These are phyloP conservation scores for Kobus ellipsiprymnus DNA, from an alignment of 2,113 vertebrate species.

Conservation along the genomic window DNA sequence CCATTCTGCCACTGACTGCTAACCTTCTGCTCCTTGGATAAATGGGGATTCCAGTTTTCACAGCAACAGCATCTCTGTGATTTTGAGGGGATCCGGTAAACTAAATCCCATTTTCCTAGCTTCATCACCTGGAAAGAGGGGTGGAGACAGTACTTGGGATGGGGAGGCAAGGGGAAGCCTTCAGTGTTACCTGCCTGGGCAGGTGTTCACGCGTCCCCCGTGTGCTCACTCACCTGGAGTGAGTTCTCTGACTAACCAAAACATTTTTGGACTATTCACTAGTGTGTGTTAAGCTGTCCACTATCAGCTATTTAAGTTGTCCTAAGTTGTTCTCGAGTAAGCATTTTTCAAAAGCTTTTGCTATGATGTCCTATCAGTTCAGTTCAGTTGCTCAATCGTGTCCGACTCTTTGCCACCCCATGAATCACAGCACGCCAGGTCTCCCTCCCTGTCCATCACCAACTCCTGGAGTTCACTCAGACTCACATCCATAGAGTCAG, in stretches of 20 bases:
- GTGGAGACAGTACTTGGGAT: not conserved
- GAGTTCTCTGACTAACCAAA: not conserved
- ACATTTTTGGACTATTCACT: not conserved
- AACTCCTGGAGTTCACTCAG: too few species aligned
- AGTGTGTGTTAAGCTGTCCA: not conserved
- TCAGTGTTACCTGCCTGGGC: accelerated
- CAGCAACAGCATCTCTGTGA: not conserved
- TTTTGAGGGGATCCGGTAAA: not conserved
- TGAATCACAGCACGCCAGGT: too few species aligned
- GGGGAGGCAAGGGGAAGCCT: not conserved
- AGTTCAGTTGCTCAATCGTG: too few species aligned
- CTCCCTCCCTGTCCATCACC: too few species aligned
- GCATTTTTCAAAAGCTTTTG: not conserved
- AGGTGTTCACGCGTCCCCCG: accelerated
- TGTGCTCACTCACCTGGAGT: not conserved
- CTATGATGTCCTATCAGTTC: not conserved
- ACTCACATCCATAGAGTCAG: too few species aligned
- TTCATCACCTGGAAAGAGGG: not conserved
- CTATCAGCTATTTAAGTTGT: not conserved
- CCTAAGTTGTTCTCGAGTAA: not conserved
- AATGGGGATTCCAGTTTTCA: not conserved
- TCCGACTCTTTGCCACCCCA: too few species aligned
- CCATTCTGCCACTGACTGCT: too few species aligned
- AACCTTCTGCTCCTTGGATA: not conserved
- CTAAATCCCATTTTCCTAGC: not conserved